A percentile compares a stretch with the other conserved stretches of the same genome.
Evolutionary conservation across 2,797 vertebrate genomes (phyloP).

Genomic region (Rhodeus uyekii): DNA sequence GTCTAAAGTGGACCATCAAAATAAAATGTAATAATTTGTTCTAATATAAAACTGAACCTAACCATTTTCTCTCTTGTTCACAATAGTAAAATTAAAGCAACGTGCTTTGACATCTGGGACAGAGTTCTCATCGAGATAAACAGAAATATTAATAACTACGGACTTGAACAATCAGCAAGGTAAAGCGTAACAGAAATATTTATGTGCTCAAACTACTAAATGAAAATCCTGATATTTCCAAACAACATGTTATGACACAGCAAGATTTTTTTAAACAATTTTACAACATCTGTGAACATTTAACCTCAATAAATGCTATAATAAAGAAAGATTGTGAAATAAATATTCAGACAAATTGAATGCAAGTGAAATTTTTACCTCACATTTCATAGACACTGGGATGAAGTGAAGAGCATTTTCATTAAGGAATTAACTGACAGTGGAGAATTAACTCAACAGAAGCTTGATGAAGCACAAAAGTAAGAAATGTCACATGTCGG

Average conservation of each 20-base stretch:
- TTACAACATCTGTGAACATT: neutral
- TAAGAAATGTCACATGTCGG: neutral
- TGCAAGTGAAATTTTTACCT: neutral
- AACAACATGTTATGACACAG: neutral
- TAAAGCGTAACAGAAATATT: neutral
- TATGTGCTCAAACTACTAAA: neutral
- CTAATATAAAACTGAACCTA: neutral
- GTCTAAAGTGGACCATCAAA: neutral
- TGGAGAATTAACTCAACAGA: neutral
- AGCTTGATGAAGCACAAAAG: conserved; percentile 6
- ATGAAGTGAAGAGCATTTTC: conserved; percentile 7
- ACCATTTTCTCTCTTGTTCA: neutral
- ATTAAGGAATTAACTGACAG: conserved; percentile 1
- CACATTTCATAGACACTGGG: neutral
- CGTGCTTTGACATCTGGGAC: conserved; percentile 17
- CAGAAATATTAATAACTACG: neutral
- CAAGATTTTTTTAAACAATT: neutral
- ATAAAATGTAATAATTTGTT: neutral
- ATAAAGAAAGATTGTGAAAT: neutral
- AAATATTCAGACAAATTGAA: neutral
- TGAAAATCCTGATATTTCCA: neutral
- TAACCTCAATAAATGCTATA: neutral
- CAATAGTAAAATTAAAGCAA: conserved; percentile 18
- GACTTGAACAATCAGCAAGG: neutral
- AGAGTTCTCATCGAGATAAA: conserved; percentile 1